Conservation (phyloP, 2,113 vertebrate species). For the Apodemus speciosus region DNA sequence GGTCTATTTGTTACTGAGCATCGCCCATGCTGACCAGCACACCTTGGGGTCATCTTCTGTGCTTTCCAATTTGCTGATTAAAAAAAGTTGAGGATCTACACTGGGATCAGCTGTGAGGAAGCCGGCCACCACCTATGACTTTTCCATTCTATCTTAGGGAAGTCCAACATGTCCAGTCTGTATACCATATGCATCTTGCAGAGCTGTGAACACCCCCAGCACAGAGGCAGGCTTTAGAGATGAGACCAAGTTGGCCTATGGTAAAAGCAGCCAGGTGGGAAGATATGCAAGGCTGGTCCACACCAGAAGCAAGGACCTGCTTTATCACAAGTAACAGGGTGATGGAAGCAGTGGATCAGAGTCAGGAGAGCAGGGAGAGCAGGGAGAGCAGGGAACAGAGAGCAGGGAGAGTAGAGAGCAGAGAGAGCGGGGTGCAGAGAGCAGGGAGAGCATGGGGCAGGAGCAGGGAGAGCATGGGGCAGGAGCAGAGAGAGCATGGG, state of each 20-base stretch:
- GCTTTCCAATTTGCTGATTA: not conserved
- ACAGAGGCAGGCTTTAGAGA: not conserved
- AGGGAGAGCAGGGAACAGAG: not conserved
- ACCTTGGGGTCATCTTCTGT: not conserved
- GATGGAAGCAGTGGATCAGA: not conserved
- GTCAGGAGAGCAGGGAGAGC: not conserved
- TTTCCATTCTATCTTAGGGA: not conserved
- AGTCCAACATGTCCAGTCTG: not conserved
- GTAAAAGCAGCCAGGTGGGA: not conserved
- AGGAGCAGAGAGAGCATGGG: not conserved
- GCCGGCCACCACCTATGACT: no score
- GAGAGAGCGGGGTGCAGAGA: no score
- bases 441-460: not conserved
- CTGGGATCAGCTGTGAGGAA: not conserved
- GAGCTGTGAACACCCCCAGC: not conserved
- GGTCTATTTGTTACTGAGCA: not conserved
- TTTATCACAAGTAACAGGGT: not conserved
- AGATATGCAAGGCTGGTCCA: no score
- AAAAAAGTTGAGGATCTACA: not conserved
- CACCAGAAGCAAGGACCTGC: not conserved
- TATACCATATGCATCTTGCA: not conserved
- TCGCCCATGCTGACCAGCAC: not conserved
- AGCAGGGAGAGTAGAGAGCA: not conserved
- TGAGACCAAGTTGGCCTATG: not conserved
- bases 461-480: no score